Evolutionary conservation across 1,140 invertebrate genomes (phyloP).

Genomic region (Drosophila ironensis): DNA sequence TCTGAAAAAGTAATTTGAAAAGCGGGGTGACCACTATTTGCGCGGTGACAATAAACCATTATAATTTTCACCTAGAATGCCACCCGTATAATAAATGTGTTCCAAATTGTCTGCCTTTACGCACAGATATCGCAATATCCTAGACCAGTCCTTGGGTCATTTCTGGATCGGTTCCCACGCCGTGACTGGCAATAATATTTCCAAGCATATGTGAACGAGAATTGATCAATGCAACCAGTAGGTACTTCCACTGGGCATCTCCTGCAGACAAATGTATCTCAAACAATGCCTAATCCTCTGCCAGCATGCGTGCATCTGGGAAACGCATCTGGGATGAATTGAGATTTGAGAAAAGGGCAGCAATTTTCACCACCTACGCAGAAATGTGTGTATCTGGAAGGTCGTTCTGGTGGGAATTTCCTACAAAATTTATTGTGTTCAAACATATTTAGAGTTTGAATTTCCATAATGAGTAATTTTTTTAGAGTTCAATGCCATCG

Average conservation of each 20-base stretch:
- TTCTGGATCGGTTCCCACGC: slow-evolving; percentile 26
- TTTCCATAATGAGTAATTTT: too few species aligned
- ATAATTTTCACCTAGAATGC: slow-evolving; percentile 27
- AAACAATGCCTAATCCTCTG: slow-evolving; percentile 21
- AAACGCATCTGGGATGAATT: slow-evolving; percentile 25
- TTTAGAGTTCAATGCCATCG: slow-evolving; percentile 9
- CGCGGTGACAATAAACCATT: not conserved
- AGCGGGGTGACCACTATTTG: slow-evolving; percentile 10
- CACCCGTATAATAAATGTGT: slow-evolving; percentile 23
- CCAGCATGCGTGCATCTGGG: slow-evolving; percentile 29
- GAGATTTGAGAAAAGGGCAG: slow-evolving; percentile 14
- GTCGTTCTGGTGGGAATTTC: slow-evolving; percentile 12
- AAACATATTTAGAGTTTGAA: too few species aligned
- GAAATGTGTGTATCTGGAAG: slow-evolving; percentile 18
- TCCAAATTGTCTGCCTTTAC: slow-evolving; percentile 9
- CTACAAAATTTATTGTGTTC: too few species aligned
- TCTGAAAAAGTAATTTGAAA: not conserved
- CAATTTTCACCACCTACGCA: slow-evolving; percentile 41
- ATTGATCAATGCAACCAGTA: slow-evolving; percentile 7
- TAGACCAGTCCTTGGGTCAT: not conserved
- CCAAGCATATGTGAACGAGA: slow-evolving; percentile 26
- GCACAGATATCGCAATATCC: slow-evolving; percentile 12
- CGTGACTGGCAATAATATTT: slow-evolving; percentile 42
- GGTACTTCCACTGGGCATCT: slow-evolving; percentile 15
- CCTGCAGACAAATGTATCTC: slow-evolving; percentile 16